Percentiles rank a stretch among this genome's conserved stretches.
phyloP scores from a whole-genome alignment of 2,888 invertebrate genomes.

The Cheilosia vulpina region DNA sequence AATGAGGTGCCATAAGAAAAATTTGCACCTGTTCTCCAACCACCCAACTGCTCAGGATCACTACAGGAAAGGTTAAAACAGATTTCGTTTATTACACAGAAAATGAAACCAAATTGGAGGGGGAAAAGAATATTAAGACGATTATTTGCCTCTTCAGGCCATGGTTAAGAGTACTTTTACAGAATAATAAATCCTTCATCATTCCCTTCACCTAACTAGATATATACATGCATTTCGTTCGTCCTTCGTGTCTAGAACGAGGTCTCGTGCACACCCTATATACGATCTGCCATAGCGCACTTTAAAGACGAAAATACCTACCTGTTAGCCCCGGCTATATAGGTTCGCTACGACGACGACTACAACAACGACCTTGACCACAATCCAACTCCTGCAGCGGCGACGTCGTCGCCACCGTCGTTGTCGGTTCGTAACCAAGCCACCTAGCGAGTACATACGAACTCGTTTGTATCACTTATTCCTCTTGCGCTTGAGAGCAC shows the following conservation, averaged over 20 bases:
- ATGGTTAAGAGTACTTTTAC: constrained; percentile 21
- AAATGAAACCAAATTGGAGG: not conserved
- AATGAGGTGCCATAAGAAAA: not conserved
- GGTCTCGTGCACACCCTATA: constrained; percentile 30
- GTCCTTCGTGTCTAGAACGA: constrained; percentile 41
- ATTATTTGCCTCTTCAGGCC: constrained; percentile 32
- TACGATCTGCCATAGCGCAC: not conserved
- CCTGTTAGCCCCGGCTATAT: constrained; percentile 30
- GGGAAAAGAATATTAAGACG: constrained; percentile 13
- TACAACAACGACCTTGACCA: constrained; percentile 61
- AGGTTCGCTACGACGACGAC: constrained; percentile 3
- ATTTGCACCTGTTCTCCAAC: no score
- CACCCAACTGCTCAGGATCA: not conserved
- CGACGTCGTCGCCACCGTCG: not conserved
- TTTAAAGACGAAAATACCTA: constrained; percentile 27
- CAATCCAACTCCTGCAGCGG: constrained; percentile 45
- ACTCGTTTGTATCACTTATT: constrained; percentile 57
- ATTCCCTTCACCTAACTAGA: constrained; percentile 38
- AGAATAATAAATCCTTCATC: constrained; percentile 40
- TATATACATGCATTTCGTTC: not conserved
- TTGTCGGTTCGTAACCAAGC: not conserved
- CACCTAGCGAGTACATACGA: constrained; percentile 45
- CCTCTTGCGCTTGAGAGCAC: constrained; percentile 45
- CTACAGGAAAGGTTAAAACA: constrained; percentile 1
- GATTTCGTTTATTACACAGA: not conserved